phyloP scores from a whole-genome alignment of 92 coral and sea anemone genomes.

The Porites cylindrica region DNA sequence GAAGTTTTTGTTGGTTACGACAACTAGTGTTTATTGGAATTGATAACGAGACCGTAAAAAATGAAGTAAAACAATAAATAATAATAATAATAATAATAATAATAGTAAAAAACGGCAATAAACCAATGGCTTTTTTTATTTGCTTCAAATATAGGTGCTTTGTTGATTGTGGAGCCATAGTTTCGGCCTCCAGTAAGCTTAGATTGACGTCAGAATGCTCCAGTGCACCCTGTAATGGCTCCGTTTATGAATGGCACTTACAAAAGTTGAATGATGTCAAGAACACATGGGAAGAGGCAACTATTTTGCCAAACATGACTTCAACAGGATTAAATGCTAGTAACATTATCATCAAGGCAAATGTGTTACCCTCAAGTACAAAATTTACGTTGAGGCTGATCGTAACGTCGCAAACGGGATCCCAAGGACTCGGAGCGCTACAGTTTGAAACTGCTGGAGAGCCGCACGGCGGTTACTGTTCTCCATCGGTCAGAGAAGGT shows the following conservation, averaged over 20 bases:
- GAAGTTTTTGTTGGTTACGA: no score
- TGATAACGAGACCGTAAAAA: no score
- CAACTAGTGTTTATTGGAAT: no score
- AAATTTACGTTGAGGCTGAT: not conserved
- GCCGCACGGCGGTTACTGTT: conserved; percentile 12
- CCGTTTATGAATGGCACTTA: conserved; percentile 14
- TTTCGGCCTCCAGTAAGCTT: conserved; percentile 2
- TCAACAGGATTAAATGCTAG: conserved; percentile 1
- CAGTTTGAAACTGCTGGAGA: conserved; percentile 11
- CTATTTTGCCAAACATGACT: conserved; percentile 5
- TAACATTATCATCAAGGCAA: conserved; percentile 6
- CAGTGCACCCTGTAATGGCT: conserved; percentile 5
- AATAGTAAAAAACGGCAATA: no score
- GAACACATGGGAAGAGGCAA: not conserved
- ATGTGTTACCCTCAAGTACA: not conserved
- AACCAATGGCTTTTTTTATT: not conserved
- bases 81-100: no score
- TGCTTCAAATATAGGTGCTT: not conserved
- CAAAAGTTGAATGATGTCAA: not conserved
- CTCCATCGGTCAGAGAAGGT: not conserved
- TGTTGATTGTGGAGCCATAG: conserved; percentile 11
- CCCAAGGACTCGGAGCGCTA: not conserved
- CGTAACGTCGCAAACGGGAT: not conserved
- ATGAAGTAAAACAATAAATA: no score
- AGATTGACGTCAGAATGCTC: conserved; percentile 22